phyloP scores from a whole-genome alignment of 2,888 invertebrate species.

The Lithophane ornitopus region DNA sequence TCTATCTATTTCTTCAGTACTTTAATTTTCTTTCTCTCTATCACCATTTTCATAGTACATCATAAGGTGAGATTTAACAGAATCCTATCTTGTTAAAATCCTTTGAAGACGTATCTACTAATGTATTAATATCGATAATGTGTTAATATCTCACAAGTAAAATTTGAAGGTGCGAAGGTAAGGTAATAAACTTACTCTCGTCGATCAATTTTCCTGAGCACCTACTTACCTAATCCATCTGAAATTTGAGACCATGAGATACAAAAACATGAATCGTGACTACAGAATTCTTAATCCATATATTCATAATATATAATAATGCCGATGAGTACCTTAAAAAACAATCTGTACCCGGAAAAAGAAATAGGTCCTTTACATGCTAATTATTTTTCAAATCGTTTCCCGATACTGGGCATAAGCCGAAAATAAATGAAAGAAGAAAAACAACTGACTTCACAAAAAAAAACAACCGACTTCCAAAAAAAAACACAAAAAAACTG shows the following conservation, averaged over 20 bases:
- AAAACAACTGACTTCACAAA: no score
- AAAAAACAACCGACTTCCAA: no score
- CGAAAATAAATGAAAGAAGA: conserved; percentile 2
- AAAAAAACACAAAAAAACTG: no score
- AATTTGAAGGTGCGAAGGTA: background rate
- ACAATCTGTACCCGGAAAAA: no score
- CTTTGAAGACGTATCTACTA: conserved; percentile 13
- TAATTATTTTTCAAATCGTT: background rate
- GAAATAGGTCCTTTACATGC: no score
- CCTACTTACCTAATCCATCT: conserved; percentile 17
- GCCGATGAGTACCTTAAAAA: no score
- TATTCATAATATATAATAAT: no score
- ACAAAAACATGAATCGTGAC: background rate
- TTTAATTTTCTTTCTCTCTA: no score
- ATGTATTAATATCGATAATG: conserved; percentile 5
- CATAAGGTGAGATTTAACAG: background rate
- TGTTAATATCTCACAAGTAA: background rate
- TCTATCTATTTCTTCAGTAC: no score
- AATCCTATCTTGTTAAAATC: background rate
- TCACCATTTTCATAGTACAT: background rate
- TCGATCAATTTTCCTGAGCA: conserved; percentile 33
- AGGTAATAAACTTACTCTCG: background rate
- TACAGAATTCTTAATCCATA: no score
- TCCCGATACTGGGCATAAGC: background rate
- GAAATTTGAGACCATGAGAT: conserved; percentile 5